phyloP scores from a whole-genome alignment of 2,797 vertebrate genomes.

The Melanitta fusca region DNA sequence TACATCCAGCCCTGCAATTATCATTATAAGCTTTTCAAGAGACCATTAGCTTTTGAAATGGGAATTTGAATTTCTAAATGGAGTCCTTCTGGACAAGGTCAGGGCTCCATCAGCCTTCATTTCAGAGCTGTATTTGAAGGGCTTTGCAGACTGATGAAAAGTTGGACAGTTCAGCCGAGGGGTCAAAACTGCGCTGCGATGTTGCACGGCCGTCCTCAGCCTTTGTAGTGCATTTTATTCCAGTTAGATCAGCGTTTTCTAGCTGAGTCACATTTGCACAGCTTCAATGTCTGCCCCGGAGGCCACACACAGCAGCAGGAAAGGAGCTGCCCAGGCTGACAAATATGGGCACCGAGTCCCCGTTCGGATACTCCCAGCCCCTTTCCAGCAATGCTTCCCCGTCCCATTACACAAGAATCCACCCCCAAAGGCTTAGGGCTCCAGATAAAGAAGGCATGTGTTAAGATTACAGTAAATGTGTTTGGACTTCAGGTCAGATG shows the following conservation, averaged over 20 bases:
- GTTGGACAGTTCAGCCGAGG: background rate
- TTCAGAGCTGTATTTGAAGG: background rate
- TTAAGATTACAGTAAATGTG: accelerated
- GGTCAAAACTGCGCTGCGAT: background rate
- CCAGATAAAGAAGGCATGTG: accelerated
- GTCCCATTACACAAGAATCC: accelerated
- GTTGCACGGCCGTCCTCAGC: background rate
- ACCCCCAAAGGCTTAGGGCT: background rate
- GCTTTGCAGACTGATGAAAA: background rate
- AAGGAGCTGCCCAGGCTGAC: background rate
- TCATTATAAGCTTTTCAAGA: background rate
- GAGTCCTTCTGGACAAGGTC: background rate
- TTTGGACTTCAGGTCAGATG: background rate
- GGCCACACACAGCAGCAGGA: background rate
- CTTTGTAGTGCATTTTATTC: background rate
- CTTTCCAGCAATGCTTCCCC: accelerated
- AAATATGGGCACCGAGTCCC: background rate
- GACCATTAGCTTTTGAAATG: background rate
- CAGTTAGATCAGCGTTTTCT: background rate
- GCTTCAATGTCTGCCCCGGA: background rate
- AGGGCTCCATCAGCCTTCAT: background rate
- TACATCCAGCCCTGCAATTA: background rate
- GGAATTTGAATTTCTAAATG: conserved; percentile 12
- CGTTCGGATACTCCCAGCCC: accelerated
- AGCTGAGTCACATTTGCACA: conserved; percentile 11